Evolutionary conservation across 1,140 invertebrate species (phyloP).

Genomic region (Caerostris darwini): DNA sequence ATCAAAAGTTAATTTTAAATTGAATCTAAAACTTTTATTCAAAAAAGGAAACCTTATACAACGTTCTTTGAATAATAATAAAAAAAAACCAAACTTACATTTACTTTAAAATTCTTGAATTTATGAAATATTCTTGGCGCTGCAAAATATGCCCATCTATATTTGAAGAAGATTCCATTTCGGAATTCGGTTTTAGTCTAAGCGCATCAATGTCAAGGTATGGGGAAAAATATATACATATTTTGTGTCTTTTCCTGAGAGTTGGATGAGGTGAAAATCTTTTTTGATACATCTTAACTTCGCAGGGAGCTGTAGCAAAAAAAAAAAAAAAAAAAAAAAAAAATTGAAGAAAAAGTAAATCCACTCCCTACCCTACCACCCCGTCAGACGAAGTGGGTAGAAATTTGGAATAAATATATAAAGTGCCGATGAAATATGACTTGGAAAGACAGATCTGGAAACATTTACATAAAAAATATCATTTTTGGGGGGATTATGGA

Average conservation of each 20-base stretch:
- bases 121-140: not conserved
- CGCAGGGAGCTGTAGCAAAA: not conserved
- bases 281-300: not conserved
- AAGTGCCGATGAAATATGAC: slow-evolving; percentile 31
- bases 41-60: too few relatives aligned
- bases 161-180: slow-evolving; percentile 32
- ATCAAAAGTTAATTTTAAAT: too few relatives aligned
- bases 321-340: not conserved
- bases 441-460: slow-evolving; percentile 12
- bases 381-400: slow-evolving; percentile 1
- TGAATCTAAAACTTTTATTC: too few relatives aligned
- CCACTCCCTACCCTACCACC: too few relatives aligned
- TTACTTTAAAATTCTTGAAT: not conserved
- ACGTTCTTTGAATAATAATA: too few relatives aligned
- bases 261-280: not conserved
- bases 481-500: not conserved
- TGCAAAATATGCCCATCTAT: slow-evolving; percentile 21
- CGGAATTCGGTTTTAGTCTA: slow-evolving; percentile 5
- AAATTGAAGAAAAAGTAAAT: too few relatives aligned
- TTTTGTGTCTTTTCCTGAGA: not conserved
- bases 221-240: not conserved
- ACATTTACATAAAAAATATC: slow-evolving; percentile 10
- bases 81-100: not conserved
- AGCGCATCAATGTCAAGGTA: slow-evolving; percentile 22
- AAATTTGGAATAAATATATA: slow-evolving; percentile 7